Evolutionary conservation across 1,140 invertebrate genomes (phyloP).

Genomic region (Eurosta solidaginis): DNA sequence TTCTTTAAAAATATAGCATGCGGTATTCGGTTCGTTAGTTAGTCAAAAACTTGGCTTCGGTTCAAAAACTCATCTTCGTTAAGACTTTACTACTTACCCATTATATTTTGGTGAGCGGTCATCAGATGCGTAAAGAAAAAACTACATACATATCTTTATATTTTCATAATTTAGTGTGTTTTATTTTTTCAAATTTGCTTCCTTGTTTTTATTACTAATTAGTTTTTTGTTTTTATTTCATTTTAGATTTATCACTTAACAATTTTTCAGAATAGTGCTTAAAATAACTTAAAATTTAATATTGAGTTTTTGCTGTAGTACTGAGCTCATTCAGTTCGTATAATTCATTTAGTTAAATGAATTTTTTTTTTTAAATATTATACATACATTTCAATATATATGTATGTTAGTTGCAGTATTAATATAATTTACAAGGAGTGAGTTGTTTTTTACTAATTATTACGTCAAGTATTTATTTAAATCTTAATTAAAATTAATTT

Average conservation of each 20-base stretch:
- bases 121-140: neutral
- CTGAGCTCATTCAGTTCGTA: neutral
- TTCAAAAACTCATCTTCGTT: no score
- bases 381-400: no score
- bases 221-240: neutral
- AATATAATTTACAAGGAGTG: constrained; percentile 4
- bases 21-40: no score
- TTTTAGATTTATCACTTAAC: constrained; percentile 16
- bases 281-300: neutral
- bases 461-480: neutral
- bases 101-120: no score
- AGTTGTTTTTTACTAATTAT: neutral
- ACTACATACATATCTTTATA: neutral
- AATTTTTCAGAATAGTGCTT: constrained; percentile 26
- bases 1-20: no score
- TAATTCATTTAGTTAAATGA: neutral
- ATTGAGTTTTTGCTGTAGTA: neutral
- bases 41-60: no score
- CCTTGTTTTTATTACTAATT: neutral
- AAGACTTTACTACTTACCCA: no score
- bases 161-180: neutral
- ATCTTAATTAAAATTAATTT: constrained; percentile 19
- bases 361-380: no score
- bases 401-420: no score
- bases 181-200: constrained; percentile 20